Conservation (phyloP, 2,797 vertebrate genomes). For the Cryptoblepharus egeriae region DNA sequence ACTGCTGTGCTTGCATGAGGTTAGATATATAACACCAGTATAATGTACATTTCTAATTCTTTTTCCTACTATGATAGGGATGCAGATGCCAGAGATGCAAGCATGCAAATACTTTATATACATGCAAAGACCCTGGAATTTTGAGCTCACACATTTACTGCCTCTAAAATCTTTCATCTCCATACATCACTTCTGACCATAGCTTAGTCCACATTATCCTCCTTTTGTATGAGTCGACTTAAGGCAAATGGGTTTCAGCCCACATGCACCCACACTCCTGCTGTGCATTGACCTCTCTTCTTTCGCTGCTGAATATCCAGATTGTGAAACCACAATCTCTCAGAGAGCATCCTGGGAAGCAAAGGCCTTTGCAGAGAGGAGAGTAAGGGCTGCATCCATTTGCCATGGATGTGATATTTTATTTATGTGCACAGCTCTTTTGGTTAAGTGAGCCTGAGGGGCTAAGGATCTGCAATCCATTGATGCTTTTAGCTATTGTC, state of each 20-base stretch:
- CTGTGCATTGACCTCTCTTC: conserved; percentile 32
- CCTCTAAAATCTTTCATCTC: background rate
- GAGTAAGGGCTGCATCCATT: conserved; percentile 32
- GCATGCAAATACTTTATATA: background rate
- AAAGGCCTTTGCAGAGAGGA: background rate
- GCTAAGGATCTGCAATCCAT: conserved; percentile 20
- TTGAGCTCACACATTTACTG: background rate
- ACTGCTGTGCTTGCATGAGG: background rate
- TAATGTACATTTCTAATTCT: background rate
- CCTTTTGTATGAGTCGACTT: background rate
- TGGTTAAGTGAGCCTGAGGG: conserved; percentile 42
- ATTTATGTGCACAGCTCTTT: conserved; percentile 53
- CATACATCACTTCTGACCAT: background rate
- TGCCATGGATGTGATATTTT: conserved; percentile 16
- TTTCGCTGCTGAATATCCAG: conserved; percentile 51
- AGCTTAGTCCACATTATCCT: background rate
- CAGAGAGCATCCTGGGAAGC: conserved; percentile 1
- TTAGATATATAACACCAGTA: background rate
- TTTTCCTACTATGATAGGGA: background rate
- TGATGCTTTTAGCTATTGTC: conserved; percentile 27
- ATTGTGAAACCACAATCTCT: conserved; percentile 9
- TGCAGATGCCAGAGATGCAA: background rate
- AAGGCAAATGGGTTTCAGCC: background rate
- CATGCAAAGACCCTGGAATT: background rate
- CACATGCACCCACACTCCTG: background rate